These are phyloP conservation scores for Drosophila maculinotata DNA, from an alignment of 2,888 invertebrate species.

Conservation along the genomic window DNA sequence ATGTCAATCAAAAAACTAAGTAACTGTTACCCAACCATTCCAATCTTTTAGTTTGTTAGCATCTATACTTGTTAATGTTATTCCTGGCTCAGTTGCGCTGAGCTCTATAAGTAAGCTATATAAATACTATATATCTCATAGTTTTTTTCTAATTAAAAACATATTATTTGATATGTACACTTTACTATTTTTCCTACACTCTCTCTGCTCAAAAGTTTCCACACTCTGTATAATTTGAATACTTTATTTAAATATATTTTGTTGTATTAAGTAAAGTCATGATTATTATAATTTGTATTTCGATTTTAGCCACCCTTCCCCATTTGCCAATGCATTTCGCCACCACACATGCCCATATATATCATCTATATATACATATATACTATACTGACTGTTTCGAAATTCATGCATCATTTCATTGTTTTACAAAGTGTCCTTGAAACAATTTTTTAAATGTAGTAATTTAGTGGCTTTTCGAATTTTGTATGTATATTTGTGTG, in stretches of 20 bases:
- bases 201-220: neutral
- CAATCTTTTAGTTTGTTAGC: conserved; percentile 33
- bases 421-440: conserved; percentile 59
- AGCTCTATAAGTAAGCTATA: conserved; percentile 29
- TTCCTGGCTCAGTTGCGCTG: conserved; percentile 31
- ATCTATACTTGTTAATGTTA: conserved; percentile 37
- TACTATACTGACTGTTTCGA: conserved; percentile 31
- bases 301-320: neutral
- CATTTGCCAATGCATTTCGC: conserved; percentile 21
- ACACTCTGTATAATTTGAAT: neutral
- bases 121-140: conserved; percentile 19
- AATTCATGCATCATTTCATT: conserved; percentile 40
- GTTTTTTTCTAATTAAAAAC: neutral
- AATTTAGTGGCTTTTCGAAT: too few species aligned
- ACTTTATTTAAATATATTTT: conserved; percentile 4
- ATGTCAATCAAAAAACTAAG: conserved; percentile 11
- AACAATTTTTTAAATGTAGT: conserved; percentile 35
- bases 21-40: conserved; percentile 28
- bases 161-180: neutral
- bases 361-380: conserved; percentile 13
- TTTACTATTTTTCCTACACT: neutral
- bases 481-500: too few species aligned
- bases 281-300: conserved; percentile 7
- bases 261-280: conserved; percentile 7
- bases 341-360: conserved; percentile 28